Evolutionary conservation across 2,113 vertebrate species (phyloP), one percentile per base, ranked within the genome.

Genomic region (Stegastes partitus): DNA sequence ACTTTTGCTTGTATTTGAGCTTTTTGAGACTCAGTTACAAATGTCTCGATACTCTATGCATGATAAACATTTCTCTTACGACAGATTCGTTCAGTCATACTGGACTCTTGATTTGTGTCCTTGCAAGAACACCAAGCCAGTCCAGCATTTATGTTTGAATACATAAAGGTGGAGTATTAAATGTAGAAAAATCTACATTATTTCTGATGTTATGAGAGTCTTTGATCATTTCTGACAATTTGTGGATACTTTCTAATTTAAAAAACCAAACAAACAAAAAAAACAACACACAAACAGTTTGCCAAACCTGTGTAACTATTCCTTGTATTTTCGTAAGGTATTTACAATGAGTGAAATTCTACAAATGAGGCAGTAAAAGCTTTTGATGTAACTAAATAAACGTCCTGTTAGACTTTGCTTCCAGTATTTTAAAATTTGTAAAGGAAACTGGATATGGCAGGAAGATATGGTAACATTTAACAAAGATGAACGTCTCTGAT

Each of bases 391-490:
- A 42, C 19, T 51, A 19, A 68, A 84, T 55, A 39, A 67, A 72
- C 2, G 18, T 75, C 50, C 23, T 12, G 4, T 56, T 54, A 55
- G 19, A 19, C 57, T 84, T 68, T 77, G 19, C 19, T 53, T 63
- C 39, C 37, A 37, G 11, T 62, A 28, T 69, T n/a, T 19, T 61
- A 18, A 69, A 72, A 44, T 47, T 1, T 42, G 4, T 50, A 62
- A 14, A 34, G 68, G 1, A 56, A 49, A 58, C 58, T 23, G 3
- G 22, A 44, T n/a, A 79, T 65, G 66, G 68, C 65, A 66, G 74
- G 31, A 69, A n/a, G 12, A 63, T 42, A 76, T 74, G 82, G 23
- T 39, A 72, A 85, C 75, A 87, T 50, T 76, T 49, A 66, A 79
- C 56, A 49, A 75, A 37, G 42, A 67, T 61, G 49, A 74, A 77